Conservation (phyloP, 2,113 vertebrate genomes). For the western clawed frog (Xenopus tropicalis) region UCB_Xtro_10.0 CM004448.2:47329501-47330000, state of each 20-base stretch:
- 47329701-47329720: constrained; percentile 17
- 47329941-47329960: constrained; percentile 58
- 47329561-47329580: constrained; percentile 2
- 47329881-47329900: constrained; percentile 53
- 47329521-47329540: constrained; percentile 6
- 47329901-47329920: constrained; percentile 52
- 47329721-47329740: not conserved
- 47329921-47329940: constrained; percentile 59
- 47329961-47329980: constrained; percentile 57
- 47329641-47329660: constrained; percentile 10
- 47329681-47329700: constrained; percentile 26
- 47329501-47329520: not conserved
- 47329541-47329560: not conserved
- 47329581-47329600: not conserved
- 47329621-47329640: constrained; percentile 4
- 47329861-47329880: constrained; percentile 48
- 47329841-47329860: constrained; percentile 37
- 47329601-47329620: not conserved
- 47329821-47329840: constrained; percentile 20
- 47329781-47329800: constrained; percentile 31
- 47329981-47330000: constrained; percentile 52
- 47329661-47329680: constrained; percentile 29
- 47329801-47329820: constrained; percentile 32
- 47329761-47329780: constrained; percentile 28
- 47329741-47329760: constrained; percentile 7